A percentile compares a stretch with the other conserved stretches of the same genome.
Evolutionary conservation across 2,113 vertebrate genomes (phyloP).

Genomic region (Podilymbus podiceps): DNA sequence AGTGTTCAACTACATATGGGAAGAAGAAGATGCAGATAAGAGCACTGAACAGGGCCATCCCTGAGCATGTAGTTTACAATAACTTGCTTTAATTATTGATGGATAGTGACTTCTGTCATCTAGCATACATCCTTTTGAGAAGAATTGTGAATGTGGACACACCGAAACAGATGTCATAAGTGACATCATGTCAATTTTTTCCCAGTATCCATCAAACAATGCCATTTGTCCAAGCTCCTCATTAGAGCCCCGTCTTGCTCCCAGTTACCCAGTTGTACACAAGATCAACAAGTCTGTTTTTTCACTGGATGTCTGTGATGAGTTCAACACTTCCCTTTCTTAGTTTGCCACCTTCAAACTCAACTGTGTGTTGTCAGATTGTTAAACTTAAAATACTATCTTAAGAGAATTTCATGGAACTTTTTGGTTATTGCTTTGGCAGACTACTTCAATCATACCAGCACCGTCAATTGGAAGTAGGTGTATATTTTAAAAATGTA

Average conservation of each 20-base stretch:
- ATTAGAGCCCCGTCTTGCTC: background rate
- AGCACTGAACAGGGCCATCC: background rate
- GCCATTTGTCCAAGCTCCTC: background rate
- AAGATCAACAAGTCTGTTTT: background rate
- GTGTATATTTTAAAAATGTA: background rate
- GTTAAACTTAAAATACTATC: background rate
- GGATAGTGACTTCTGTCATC: background rate
- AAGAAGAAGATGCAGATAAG: background rate
- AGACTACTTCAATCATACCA: background rate
- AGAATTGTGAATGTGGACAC: background rate
- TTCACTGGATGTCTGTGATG: fast-evolving
- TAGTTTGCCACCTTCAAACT: background rate
- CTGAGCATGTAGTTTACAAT: background rate
- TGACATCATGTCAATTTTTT: background rate
- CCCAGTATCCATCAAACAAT: background rate
- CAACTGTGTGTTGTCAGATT: background rate
- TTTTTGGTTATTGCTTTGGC: background rate
- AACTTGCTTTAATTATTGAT: background rate
- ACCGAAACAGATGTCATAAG: background rate
- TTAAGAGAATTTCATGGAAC: too few species aligned
- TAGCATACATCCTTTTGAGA: background rate
- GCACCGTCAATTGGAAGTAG: background rate
- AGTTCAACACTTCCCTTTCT: background rate
- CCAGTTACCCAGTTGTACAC: background rate
- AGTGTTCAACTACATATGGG: background rate